A percentile compares a stretch with the other conserved stretches of the same genome.
Conservation (phyloP, 1,140 invertebrate genomes). For the Drosophila lowei region DNA sequence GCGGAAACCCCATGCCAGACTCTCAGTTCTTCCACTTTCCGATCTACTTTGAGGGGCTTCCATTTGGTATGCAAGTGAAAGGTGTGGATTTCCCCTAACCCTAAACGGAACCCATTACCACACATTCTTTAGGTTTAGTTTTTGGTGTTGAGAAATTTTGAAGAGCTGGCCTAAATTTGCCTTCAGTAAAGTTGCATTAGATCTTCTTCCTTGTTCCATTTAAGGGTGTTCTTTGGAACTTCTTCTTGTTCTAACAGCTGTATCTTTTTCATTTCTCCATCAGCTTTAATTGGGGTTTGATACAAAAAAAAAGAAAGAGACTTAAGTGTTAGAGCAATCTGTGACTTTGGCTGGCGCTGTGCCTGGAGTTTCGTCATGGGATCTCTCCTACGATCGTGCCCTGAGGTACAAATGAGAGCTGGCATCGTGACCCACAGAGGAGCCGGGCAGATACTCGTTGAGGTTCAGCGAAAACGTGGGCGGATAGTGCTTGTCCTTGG, state of each 20-base stretch:
- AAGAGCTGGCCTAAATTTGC: too few species aligned
- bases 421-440: conserved; percentile 30
- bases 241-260: too few species aligned
- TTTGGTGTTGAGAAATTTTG: too few species aligned
- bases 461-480: conserved; percentile 62
- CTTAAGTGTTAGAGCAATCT: neutral
- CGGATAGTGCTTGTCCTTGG: conserved; percentile 67
- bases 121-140: too few species aligned
- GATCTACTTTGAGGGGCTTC: too few species aligned
- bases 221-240: too few species aligned
- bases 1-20: conserved; percentile 1
- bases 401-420: conserved; percentile 54
- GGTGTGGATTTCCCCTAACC: too few species aligned
- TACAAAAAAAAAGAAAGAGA: conserved; percentile 1
- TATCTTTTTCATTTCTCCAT: neutral
- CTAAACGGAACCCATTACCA: too few species aligned
- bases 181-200: too few species aligned
- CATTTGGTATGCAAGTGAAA: too few species aligned
- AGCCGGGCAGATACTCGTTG: conserved; percentile 69
- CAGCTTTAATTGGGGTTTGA: conserved; percentile 1
- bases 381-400: conserved; percentile 48
- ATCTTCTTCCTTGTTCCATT: too few species aligned
- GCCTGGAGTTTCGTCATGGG: too few species aligned
- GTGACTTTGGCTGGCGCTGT: conserved; percentile 3
- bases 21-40: conserved; percentile 1